Conservation (phyloP, 1,140 invertebrate species). For the Gonioctena quinquepunctata region DNA sequence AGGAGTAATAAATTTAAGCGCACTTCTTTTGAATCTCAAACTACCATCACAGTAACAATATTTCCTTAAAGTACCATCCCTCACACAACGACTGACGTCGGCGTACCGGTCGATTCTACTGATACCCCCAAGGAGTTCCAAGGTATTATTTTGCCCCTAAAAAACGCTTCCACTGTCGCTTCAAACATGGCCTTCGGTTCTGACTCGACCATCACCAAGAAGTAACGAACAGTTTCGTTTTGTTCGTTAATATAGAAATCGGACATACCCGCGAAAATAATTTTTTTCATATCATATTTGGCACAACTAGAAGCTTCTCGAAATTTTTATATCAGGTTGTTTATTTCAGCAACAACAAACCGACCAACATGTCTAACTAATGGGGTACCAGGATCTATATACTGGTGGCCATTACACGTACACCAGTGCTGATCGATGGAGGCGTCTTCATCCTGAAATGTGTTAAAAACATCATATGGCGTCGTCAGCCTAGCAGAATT, state of each 20-base stretch:
- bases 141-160: constrained; percentile 46
- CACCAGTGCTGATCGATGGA: constrained; percentile 79
- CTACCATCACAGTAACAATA: constrained; percentile 60
- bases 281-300: constrained; percentile 36
- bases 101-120: constrained; percentile 67
- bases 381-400: constrained; percentile 53
- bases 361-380: constrained; percentile 57
- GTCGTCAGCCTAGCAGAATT: constrained; percentile 72
- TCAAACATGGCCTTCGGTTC: constrained; percentile 64
- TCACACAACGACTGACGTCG: constrained; percentile 59
- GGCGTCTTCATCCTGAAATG: constrained; percentile 62
- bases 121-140: constrained; percentile 57
- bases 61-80: constrained; percentile 59
- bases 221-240: background rate
- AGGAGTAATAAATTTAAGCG: no score
- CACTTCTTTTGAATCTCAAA: background rate
- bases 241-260: background rate
- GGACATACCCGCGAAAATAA: background rate
- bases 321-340: constrained; percentile 41
- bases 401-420: constrained; percentile 65
- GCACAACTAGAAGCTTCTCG: background rate
- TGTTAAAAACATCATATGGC: constrained; percentile 76
- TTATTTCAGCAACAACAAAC: constrained; percentile 54
- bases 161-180: constrained; percentile 57
- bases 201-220: constrained; percentile 59